Evolutionary conservation across 2,797 vertebrate genomes (phyloP), one percentile per base, ranked within the genome.

Genomic region (Sarcoramphus papa): DNA sequence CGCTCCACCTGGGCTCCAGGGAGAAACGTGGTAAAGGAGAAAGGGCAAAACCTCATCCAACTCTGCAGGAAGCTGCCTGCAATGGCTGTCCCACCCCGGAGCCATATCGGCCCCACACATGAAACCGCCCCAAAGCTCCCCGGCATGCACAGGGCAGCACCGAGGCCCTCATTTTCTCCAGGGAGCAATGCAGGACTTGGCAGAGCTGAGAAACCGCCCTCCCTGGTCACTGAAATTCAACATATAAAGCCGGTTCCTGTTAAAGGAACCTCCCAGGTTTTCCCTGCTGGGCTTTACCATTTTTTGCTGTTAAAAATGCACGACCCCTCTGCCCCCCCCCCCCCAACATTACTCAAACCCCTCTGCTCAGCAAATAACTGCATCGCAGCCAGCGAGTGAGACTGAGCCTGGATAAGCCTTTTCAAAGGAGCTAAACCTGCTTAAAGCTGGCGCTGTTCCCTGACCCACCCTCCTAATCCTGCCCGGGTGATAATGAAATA

Each of bases 371-470:
- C 78, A 62, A 72, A 62, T 64, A 35, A 91, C 84, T 37, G 48
- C 77, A 12, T 35, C 0, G 5, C 24, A n/a, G 69, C 84, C 76
- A 62, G 85, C 8, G 4, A 69, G 90, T 28, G 92, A 68, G 67
- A 12, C 86, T 67, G 75, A 96, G 84, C 81, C 14, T 0, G 25
- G 89, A 76, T 85, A 91, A 96, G 64, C 91, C 68, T 90, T 88
- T 93, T 62, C 75, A 76, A 74, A 95, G 95, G 81, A 89, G 93
- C 91, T 85, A 93, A 95, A 95, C 93, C 89, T 87, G 92, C 94
- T 86, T 28, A 92, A 82, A 95, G 59, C 80, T 31, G 2, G 85
- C 5, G 25, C 93, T 79, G 88, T 72, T 92, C 95, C 80, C 91
- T 67, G 70, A 70, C 67, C 92, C 86, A 3, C 93, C 93, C 93